A percentile compares a stretch with the other conserved stretches of the same genome.
phyloP scores from a whole-genome alignment of 2,113 vertebrate species.

The Ellobius talpinus region DNA sequence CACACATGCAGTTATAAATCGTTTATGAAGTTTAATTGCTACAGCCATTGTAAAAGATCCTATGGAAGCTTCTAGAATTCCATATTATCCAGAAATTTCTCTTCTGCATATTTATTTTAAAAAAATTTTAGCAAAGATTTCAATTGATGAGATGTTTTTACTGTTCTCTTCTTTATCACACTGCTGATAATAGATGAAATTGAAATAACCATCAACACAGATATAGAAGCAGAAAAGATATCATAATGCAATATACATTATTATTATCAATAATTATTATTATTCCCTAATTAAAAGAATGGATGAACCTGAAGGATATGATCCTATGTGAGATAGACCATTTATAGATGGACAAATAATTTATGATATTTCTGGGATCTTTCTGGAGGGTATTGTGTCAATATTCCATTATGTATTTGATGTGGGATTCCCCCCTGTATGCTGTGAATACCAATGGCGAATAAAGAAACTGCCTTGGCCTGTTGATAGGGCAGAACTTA shows the following conservation, averaged over 20 bases:
- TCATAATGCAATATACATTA: not conserved
- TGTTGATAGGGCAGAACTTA: too few relatives aligned
- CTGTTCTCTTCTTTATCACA: not conserved
- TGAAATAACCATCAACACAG: not conserved
- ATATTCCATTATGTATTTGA: not conserved
- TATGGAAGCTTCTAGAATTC: not conserved
- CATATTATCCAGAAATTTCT: not conserved
- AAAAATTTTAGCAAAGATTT: not conserved
- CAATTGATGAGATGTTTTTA: not conserved
- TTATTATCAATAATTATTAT: not conserved
- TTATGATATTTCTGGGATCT: not conserved
- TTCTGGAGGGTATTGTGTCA: not conserved
- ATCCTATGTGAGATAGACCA: not conserved
- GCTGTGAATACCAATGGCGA: too few relatives aligned
- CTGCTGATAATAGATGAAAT: not conserved
- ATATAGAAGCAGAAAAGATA: not conserved
- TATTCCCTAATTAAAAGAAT: not conserved
- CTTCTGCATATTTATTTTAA: not conserved
- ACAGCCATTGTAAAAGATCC: not conserved
- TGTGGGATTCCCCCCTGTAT: too few relatives aligned
- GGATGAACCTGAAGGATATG: not conserved
- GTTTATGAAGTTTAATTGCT: not conserved
- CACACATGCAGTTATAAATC: not conserved
- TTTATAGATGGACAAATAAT: not conserved
- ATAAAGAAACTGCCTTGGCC: too few relatives aligned